Conservation (phyloP, 1,140 invertebrate species). For the Onthophagus taurus region DNA sequence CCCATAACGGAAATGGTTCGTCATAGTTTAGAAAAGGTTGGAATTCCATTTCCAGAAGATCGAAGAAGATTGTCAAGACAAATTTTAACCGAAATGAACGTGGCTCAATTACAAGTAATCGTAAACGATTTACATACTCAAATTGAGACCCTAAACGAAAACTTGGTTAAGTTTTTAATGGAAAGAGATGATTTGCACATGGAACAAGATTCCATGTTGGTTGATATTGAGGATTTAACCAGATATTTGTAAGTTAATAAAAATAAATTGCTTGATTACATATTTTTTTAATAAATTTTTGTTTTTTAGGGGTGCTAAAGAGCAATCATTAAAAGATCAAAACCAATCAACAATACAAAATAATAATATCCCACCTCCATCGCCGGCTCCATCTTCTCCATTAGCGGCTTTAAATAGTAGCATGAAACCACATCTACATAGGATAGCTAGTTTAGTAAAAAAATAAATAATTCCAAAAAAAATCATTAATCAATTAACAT, state of each 20-base stretch:
- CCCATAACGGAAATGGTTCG: conserved; percentile 79
- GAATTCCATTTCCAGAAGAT: conserved; percentile 71
- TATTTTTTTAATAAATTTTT: not conserved
- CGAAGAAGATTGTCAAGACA: conserved; percentile 70
- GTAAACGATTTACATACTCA: conserved; percentile 90
- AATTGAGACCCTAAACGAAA: conserved; percentile 86
- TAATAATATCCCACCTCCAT: conserved; percentile 33
- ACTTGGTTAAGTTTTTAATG: conserved; percentile 76
- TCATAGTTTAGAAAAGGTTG: conserved; percentile 69
- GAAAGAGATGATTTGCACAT: conserved; percentile 89
- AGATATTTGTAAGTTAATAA: conserved; percentile 72
- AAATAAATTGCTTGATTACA: not conserved
- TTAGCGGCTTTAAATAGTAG: conserved; percentile 30
- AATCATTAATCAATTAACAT: too few species aligned
- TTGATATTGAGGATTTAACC: conserved; percentile 92
- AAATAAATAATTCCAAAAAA: conserved; percentile 31
- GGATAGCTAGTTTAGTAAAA: conserved; percentile 40
- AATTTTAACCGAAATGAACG: conserved; percentile 83
- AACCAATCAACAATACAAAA: conserved; percentile 25
- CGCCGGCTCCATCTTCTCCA: conserved; percentile 33
- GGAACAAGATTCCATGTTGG: conserved; percentile 94
- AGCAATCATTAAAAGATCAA: conserved; percentile 40
- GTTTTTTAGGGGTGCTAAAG: conserved; percentile 39
- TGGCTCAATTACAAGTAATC: conserved; percentile 89
- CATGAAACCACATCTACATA: conserved; percentile 37